Base-by-base conservation (phyloP, 2,888 invertebrate species). In the Harpalus rufipes region DNA sequence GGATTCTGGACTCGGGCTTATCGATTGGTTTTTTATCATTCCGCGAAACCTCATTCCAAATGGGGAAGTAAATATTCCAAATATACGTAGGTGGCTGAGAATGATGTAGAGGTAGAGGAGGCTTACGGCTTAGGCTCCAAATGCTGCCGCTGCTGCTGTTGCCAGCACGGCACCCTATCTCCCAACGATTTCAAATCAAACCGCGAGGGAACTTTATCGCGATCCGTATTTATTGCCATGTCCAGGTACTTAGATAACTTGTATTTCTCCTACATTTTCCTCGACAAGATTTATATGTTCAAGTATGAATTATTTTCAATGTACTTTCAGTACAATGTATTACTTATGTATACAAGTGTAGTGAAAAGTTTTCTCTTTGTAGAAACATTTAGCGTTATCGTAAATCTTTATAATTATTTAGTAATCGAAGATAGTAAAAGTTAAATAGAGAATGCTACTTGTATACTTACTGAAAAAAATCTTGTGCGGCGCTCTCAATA, bases 31-130 rank as follows among this genome's bases (percentile, higher is more conserved):
- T 80, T 80, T 80, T 80, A 80, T 61, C 80, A 59, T 61, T 58
- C 56, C 56, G 78, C 59, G 59, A 78, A 72, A 74, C 74, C 58
- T 78, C 58, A 78, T 78, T 80, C 41, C 80, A 80, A 80, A 80
- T 80, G 80, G 80, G 58, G 59, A 41, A 80, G 80, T 80, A 80
- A 80, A 80, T 80, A 80, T 80, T 80, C 61, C 80, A 80, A 80
- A 80, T 80, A 80, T 59, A 59, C 41, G 78, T 32, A 78, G 78
- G 56, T 78, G 58, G 58, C 78, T 58, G 58, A n/a, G 78, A 78
- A 58, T 78, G 58, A 78, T 78, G 78, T 78, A 78, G 41, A 68
- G 68, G 68, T 32, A 32, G 41, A 14, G 32, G 14, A 8, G 39
- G 68, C 68, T 68, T 68, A 68, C 68, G 68, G 68, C 68, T 68